Conservation (phyloP, 2,113 vertebrate species). For the Mixornis gularis region DNA sequence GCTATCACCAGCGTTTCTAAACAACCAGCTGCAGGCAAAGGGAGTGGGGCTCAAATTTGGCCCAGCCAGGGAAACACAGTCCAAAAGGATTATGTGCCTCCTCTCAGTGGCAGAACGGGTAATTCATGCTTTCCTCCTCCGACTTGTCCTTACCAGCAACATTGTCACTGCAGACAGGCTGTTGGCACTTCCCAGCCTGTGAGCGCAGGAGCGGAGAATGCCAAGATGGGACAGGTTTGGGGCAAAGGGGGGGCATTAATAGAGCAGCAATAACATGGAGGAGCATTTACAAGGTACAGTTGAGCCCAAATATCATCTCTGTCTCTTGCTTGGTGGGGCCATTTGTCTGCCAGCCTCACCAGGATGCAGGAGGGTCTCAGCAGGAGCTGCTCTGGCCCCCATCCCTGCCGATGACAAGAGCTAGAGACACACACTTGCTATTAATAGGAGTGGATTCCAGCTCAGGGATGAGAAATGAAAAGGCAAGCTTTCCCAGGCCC, state of each 20-base stretch:
- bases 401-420: neutral
- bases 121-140: neutral
- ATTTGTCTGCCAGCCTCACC: neutral
- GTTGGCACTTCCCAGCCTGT: neutral
- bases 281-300: neutral
- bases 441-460: slow-evolving; percentile 46
- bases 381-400: rapidly evolving
- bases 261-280: neutral
- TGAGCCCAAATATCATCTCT: rapidly evolving
- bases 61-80: neutral
- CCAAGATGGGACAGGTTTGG: too few relatives aligned
- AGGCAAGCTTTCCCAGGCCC: slow-evolving; percentile 33
- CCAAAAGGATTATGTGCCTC: neutral
- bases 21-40: neutral
- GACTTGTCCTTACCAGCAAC: neutral
- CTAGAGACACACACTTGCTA: neutral
- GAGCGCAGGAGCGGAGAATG: rapidly evolving
- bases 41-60: neutral
- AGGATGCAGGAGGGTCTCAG: neutral
- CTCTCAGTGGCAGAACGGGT: neutral
- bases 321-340: neutral
- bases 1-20: neutral
- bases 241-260: rapidly evolving
- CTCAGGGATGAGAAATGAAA: slow-evolving; percentile 34
- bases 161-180: neutral